Base-by-base conservation (phyloP, 1,140 invertebrate genomes). In the Rhopalosiphum padi region DNA sequence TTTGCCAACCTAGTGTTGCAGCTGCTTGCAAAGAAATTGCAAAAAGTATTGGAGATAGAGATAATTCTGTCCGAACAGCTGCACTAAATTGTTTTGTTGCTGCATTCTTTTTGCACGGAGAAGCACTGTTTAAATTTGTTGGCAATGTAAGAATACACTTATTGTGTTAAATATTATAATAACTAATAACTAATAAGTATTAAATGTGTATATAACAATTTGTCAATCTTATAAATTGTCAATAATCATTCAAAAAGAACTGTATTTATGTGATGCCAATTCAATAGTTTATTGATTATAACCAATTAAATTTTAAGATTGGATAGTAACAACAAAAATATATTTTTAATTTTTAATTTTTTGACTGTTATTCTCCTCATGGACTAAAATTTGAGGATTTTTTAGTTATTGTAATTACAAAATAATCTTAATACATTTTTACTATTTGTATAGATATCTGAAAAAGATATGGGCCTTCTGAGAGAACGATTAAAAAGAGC, bases 31-130 rank as follows among this genome's bases (percentile, higher is more conserved):
- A 99, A 95, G 98, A 99, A 96, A 97, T 99, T 35, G 98, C 98
- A 1, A 97, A 97, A 87, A 98, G 99, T 95, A 99, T 99, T 94
- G 97, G 98, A 2, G 99, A 99, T 95, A 96, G 98, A 55, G 99
- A 99, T 95, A 99, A 98, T 95, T 97, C 97, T n/a, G 99, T 99
- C 83, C 96, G 99, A 91, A 99, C 98, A 95, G 98, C 98, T 23
- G 99, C 99, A 4, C 96, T 99, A 5, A 99, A 99, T 96, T 98
- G 98, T 94, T 97, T 99, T 86, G 98, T 99, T 30, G 97, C 97
- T 94, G 98, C 98, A 0, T 99, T 98, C 95, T 97, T 97, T 95
- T 96, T 98, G 43, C 97, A 98, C 94, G 99, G 98, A 0, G 98
- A 99, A 95, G 97, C 97, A 95, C 96, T 99, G 11, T 92, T 94